phyloP scores from a whole-genome alignment of 2,113 vertebrate genomes.

The Aleadryas rufinucha region DNA sequence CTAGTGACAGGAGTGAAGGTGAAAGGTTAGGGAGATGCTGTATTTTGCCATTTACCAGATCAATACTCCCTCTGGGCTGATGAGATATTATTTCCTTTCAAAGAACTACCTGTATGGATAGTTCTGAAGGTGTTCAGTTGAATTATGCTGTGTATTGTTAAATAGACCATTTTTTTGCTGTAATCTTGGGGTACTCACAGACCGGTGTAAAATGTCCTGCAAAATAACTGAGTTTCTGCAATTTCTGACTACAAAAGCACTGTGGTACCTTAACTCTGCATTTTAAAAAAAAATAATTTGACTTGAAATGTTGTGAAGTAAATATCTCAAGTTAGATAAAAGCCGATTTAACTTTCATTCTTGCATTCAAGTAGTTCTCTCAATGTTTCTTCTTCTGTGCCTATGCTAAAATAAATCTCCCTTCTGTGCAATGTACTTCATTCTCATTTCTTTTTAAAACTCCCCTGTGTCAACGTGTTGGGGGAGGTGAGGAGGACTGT shows the following conservation, averaged over 20 bases:
- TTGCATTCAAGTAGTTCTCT: not conserved
- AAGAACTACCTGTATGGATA: not conserved
- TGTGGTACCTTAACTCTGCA: not conserved
- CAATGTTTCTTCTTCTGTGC: not conserved
- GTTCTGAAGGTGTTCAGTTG: not conserved
- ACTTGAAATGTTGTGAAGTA: not conserved
- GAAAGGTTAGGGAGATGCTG: not conserved
- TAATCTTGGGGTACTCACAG: not conserved
- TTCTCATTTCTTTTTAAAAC: constrained; percentile 53
- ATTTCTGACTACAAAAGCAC: not conserved
- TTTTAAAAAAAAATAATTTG: not conserved
- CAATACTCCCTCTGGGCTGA: not conserved
- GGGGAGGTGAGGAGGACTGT: constrained; percentile 58
- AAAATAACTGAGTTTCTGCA: not conserved
- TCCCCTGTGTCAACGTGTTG: constrained; percentile 18
- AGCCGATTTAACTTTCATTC: not conserved
- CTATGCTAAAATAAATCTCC: constrained; percentile 46
- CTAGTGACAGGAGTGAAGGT: not conserved
- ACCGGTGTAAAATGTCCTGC: not conserved
- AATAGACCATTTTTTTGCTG: not conserved
- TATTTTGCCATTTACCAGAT: not conserved
- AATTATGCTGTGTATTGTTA: not conserved
- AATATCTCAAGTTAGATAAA: not conserved
- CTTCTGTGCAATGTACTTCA: constrained; percentile 43
- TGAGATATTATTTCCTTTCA: not conserved